A percentile compares a stretch with the other conserved stretches of the same genome.
phyloP scores from a whole-genome alignment of 92 coral and sea anemone genomes.

The Montipora capitata region DNA sequence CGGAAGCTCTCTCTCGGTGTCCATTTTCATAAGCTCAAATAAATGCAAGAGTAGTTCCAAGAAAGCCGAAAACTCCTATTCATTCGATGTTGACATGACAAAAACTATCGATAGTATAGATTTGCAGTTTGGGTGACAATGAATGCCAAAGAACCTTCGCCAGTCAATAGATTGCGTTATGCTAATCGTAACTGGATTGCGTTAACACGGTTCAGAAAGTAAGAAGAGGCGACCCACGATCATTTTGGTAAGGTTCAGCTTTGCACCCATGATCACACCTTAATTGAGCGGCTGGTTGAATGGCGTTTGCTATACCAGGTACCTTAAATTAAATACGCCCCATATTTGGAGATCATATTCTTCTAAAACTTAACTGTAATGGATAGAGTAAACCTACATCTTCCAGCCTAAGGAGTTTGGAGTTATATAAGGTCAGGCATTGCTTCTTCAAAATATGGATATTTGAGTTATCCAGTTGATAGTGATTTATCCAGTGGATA shows the following conservation, averaged over 20 bases:
- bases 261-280: too few relatives aligned
- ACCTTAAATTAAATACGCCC: neutral
- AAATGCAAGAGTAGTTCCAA: neutral
- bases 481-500: too few relatives aligned
- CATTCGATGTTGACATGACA: too few relatives aligned
- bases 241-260: neutral
- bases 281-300: too few relatives aligned
- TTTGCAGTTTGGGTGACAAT: neutral
- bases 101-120: neutral
- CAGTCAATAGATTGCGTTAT: too few relatives aligned
- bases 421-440: neutral
- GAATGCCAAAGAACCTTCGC: neutral
- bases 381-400: neutral
- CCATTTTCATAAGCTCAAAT: neutral
- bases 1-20: neutral
- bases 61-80: neutral
- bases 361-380: too few relatives aligned
- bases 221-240: neutral
- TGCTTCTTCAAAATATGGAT: too few relatives aligned
- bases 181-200: too few relatives aligned
- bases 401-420: neutral
- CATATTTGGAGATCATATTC: too few relatives aligned
- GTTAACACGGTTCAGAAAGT: neutral
- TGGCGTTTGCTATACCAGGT: neutral
- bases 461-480: too few relatives aligned